Conservation (phyloP, 30 jellyfish, hydroid and myxozoan species). For the Aurelia sp. region DNA sequence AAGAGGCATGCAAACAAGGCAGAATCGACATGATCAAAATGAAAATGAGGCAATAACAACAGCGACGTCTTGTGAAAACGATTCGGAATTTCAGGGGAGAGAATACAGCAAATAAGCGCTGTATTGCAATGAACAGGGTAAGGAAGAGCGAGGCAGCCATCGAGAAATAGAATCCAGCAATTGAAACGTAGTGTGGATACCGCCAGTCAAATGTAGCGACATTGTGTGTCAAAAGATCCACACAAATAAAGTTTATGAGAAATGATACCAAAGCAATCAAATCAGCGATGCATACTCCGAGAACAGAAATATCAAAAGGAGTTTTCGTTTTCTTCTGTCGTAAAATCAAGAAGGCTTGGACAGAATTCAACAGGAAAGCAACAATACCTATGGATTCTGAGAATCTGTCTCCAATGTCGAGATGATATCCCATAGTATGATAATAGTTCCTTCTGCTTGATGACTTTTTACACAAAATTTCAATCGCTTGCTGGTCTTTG, state of each 20-base stretch:
- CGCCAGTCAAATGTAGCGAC: too few species aligned
- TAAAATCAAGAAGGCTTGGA: neutral
- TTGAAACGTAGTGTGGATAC: too few species aligned
- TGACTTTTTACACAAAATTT: too few species aligned
- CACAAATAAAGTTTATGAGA: neutral
- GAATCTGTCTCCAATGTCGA: too few species aligned
- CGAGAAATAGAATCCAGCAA: too few species aligned
- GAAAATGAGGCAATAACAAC: neutral
- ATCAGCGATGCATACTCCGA: neutral
- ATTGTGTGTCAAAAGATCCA: too few species aligned
- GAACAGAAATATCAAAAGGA: neutral
- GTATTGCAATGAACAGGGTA: neutral
- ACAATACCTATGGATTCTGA: neutral
- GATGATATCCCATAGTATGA: too few species aligned
- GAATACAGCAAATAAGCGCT: neutral
- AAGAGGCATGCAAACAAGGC: neutral
- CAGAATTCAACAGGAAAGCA: neutral
- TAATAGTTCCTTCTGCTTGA: too few species aligned
- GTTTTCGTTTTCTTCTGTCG: neutral
- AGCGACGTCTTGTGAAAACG: neutral
- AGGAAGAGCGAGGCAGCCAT: neutral
- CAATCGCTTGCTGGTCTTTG: too few species aligned
- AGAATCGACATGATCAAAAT: neutral
- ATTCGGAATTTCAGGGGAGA: neutral
- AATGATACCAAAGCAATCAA: neutral